Evolutionary conservation across 2,797 vertebrate genomes (phyloP), one percentile per base, ranked within the genome.

Genomic region (Loriculus beryllinus): DNA sequence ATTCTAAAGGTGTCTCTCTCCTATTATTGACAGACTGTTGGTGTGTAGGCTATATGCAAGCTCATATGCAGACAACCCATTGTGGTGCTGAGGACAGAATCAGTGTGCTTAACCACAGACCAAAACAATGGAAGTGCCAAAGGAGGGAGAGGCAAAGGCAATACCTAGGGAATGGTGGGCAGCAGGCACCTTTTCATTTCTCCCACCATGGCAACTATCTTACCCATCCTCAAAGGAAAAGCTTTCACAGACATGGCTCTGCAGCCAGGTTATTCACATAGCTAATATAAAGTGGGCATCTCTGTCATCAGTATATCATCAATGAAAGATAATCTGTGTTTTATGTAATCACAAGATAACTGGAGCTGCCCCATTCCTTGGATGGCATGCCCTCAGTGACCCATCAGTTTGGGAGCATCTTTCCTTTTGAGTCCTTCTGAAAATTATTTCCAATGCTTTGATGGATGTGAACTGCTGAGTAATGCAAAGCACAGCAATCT

Each of bases 381-480:
- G 75, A 60, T 51, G 12, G 20, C 29, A 45, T 9, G 17, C 1
- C 2, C n/a, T 18, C 20, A 57, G 31, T 35, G 28, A 49, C 18
- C 21, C 22, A 4, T 42, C 7, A 16, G 9, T 56, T 62, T n/a
- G 37, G 45, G 20, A 81, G 0, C 39, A 76, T 48, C 28, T 90
- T 81, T 92, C 25, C 28, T 40, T 79, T 89, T 45, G 52, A 78
- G 18, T 49, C 12, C 33, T 80, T 85, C 37, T 29, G 54, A 85
- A 91, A 93, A 81, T 52, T 35, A 3, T 65, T 33, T 63, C 31
- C 14, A 26, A 3, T 29, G 1, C 47, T 82, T 83, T 88, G 76
- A 90, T 79, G 70, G 64, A 86, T 91, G n/a, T 48, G 78, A 94
- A 82, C 17, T 67, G 21, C 81, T 87, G 69, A 91, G 40, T 57